Conservation (phyloP, 1,140 invertebrate genomes). For the Cydia pomonella region DNA sequence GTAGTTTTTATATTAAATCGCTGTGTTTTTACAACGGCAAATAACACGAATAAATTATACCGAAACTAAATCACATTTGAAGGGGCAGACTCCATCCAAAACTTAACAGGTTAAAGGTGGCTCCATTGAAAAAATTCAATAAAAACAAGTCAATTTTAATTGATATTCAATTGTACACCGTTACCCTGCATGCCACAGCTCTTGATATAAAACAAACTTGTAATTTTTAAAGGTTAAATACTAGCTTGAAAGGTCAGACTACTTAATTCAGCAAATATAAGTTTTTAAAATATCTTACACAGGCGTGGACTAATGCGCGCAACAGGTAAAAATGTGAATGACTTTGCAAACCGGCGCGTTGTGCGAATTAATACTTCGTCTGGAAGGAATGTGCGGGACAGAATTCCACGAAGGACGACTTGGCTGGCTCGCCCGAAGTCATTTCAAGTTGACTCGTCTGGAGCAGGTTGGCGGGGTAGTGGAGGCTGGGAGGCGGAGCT, state of each 20-base stretch:
- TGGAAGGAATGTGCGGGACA: conserved; percentile 45
- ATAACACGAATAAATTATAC: no score
- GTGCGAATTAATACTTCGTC: background rate
- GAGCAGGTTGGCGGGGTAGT: conserved; percentile 44
- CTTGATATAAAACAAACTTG: no score
- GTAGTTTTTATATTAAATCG: no score
- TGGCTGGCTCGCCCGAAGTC: conserved; percentile 45
- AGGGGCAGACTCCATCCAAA: no score
- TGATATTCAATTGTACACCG: no score
- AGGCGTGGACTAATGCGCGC: background rate
- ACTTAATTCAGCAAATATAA: background rate
- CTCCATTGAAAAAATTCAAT: no score
- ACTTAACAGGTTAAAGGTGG: no score
- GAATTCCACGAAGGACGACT: conserved; percentile 74
- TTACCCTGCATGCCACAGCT: no score
- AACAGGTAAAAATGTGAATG: conserved; percentile 17
- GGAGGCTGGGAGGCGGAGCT: background rate
- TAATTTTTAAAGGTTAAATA: no score
- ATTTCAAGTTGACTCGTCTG: conserved; percentile 55
- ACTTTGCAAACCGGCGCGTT: conserved; percentile 2
- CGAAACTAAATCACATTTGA: no score
- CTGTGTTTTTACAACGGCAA: no score
- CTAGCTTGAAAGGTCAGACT: background rate
- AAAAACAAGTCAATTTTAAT: no score
- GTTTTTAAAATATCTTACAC: background rate